Conservation (phyloP, 2,113 vertebrate species). For the Vombatus ursinus region DNA sequence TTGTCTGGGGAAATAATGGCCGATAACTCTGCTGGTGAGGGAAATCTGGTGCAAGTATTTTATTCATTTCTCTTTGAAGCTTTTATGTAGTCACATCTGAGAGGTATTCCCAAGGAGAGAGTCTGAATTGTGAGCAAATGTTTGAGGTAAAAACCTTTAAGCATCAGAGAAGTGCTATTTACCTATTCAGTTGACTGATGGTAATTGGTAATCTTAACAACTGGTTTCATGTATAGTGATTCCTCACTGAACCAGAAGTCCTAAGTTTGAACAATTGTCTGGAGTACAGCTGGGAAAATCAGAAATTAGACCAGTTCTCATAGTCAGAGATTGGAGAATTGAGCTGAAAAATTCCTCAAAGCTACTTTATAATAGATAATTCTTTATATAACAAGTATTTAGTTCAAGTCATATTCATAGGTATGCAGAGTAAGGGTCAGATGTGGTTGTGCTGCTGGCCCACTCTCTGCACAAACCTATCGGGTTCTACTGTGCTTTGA, state of each 20-base stretch:
- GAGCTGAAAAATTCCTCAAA: background rate
- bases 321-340: background rate
- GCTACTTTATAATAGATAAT: background rate
- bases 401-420: background rate
- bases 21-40: background rate
- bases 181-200: background rate
- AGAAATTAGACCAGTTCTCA: background rate
- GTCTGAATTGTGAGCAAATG: background rate
- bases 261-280: background rate
- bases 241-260: background rate
- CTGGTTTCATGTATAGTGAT: background rate
- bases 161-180: background rate
- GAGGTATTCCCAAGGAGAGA: background rate
- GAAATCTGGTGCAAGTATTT: background rate
- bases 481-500: background rate
- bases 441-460: background rate
- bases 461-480: background rate
- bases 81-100: background rate
- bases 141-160: background rate
- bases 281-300: background rate
- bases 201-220: background rate
- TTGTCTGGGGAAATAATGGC: background rate
- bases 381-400: background rate
- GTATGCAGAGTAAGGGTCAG: background rate
- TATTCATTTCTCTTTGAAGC: background rate